These are phyloP conservation scores for Eristalis tenax DNA, from an alignment of 2,888 invertebrate species.

Conservation along the genomic window DNA sequence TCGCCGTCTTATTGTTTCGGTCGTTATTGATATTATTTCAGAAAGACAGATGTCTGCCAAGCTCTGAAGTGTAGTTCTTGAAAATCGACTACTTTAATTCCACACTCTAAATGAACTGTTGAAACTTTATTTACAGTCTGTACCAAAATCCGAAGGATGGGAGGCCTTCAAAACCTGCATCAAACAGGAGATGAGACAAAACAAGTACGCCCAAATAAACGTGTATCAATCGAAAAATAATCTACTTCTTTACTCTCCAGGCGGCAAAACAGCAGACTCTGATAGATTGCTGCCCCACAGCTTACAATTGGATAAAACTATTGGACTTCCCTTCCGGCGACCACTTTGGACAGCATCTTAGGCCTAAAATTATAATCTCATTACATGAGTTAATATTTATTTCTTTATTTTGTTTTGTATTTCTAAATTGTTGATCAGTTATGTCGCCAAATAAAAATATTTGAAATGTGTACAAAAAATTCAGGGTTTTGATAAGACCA, in stretches of 20 bases:
- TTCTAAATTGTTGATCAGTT: too few relatives aligned
- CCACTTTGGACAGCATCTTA: neutral
- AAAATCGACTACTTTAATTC: too few relatives aligned
- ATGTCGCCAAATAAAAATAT: too few relatives aligned
- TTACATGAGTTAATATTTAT: too few relatives aligned
- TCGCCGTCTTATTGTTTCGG: too few relatives aligned
- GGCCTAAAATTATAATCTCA: too few relatives aligned
- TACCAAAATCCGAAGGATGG: slow-evolving; percentile 94
- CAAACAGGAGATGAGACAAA: slow-evolving; percentile 90
- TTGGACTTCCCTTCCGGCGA: neutral
- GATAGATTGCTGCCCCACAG: neutral
- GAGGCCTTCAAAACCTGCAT: slow-evolving; percentile 95
- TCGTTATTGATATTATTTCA: too few relatives aligned
- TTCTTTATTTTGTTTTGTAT: too few relatives aligned
- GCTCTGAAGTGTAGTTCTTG: too few relatives aligned
- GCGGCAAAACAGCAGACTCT: neutral
- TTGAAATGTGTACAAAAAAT: too few relatives aligned
- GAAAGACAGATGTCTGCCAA: too few relatives aligned
- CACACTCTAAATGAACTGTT: neutral
- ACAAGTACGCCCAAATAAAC: slow-evolving; percentile 1
- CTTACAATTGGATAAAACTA: neutral
- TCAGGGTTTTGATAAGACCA: too few relatives aligned
- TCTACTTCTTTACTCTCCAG: neutral
- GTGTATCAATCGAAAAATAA: neutral
- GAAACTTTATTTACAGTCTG: slow-evolving; percentile 86